Conservation (phyloP, 2,797 vertebrate genomes). For the Chiloscyllium punctatum region DNA sequence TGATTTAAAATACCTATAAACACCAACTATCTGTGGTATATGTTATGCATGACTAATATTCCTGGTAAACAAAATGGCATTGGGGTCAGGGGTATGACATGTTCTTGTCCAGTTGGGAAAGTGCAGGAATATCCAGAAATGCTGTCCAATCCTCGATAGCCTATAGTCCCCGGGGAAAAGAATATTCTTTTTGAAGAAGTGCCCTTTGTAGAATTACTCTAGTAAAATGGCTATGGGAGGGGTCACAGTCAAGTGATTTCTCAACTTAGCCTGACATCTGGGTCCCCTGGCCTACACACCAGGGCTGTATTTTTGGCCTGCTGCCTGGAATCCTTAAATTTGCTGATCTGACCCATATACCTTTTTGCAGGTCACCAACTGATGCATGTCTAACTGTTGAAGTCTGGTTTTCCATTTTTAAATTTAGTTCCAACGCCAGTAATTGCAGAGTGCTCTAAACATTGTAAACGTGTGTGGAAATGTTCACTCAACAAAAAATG, state of each 20-base stretch:
- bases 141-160: neutral
- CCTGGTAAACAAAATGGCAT: too few species aligned
- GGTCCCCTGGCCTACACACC: too few species aligned
- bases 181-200: neutral
- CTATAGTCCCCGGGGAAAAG: neutral
- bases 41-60: too few species aligned
- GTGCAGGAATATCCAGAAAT: neutral
- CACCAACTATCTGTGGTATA: too few species aligned
- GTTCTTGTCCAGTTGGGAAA: neutral
- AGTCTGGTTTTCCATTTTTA: neutral
- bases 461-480: too few species aligned
- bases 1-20: too few species aligned
- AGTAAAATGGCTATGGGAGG: neutral
- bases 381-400: neutral
- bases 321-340: neutral
- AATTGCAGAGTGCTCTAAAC: neutral
- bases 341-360: neutral
- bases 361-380: neutral
- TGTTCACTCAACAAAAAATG: neutral
- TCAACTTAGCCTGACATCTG: neutral
- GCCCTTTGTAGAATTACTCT: neutral
- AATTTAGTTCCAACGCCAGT: neutral
- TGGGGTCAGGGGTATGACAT: too few species aligned
- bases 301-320: neutral
- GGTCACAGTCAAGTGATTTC: neutral